Evolutionary conservation across 2,797 vertebrate genomes (phyloP), one percentile per base, ranked within the genome.

Genomic region (Miichthys miiuy): DNA sequence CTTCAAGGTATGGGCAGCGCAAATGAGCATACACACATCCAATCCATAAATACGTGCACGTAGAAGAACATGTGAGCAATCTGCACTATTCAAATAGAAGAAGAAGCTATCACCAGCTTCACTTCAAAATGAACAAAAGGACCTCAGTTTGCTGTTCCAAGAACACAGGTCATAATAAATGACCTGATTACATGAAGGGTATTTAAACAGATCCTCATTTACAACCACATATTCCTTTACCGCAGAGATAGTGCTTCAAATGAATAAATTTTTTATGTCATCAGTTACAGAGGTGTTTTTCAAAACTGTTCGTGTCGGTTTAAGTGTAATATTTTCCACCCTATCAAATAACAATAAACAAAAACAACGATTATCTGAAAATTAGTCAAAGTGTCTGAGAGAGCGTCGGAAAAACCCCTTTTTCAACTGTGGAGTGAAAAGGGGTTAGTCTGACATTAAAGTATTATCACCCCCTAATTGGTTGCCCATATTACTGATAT

Each of bases 1-100:
- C 94, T 99, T 99, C 92, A 98, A 99, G 97, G 97, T 98, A 72
- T 23, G 16, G 11, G 17, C 16, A n/a, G 12, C 25, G 46, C 9
- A n/a, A 21, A 27, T 25, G 6, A 61, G 6, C 16, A n/a, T 2
- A 67, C 47, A 60, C 7, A 68, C n/a, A 58, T 20, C 14, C 44
- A 16, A 54, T 17, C 16, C 10, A 30, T 17, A 21, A 27, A 68
- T 34, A 21, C 34, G 38, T 52, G 46, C 61, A 44, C 46, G 44
- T 66, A 20, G 3, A 3, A 42, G 20, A 58, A 71, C 20, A 66
- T 54, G 50, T 77, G 60, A 77, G 46, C 12, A 21, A 48, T 25
- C 27, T 48, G 27, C 52, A 12, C 30, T 73, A 4, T 63, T 12
- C 21, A 11, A 50, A 54, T 8, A 38, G 34, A 46, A 30, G 6